Conservation (phyloP, 2,113 vertebrate species). For the Chamaetylas fuelleborni region DNA sequence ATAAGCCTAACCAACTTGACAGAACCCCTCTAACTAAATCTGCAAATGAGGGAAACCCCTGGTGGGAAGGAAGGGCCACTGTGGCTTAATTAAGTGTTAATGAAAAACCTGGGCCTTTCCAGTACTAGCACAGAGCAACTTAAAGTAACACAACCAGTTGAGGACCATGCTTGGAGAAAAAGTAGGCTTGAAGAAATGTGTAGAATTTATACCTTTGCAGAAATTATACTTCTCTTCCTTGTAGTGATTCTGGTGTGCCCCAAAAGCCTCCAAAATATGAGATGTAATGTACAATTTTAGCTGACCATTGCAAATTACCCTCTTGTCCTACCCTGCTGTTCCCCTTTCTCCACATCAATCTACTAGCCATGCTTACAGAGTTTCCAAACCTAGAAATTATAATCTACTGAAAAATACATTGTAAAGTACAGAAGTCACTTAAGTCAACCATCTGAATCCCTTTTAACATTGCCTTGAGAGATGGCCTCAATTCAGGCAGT, state of each 20-base stretch:
- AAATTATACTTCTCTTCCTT: neutral
- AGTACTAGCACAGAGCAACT: neutral
- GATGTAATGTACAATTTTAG: neutral
- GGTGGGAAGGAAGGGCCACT: conserved; percentile 59
- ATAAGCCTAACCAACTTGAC: conserved; percentile 60
- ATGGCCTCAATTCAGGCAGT: neutral
- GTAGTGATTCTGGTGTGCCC: neutral
- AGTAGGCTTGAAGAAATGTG: neutral
- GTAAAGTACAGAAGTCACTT: neutral
- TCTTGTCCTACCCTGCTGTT: neutral
- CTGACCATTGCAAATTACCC: neutral
- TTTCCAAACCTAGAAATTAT: neutral
- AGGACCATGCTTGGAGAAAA: neutral
- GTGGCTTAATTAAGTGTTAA: conserved; percentile 67
- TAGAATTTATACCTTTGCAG: neutral
- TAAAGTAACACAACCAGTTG: neutral
- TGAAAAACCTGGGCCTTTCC: conserved; percentile 54
- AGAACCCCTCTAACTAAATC: conserved; percentile 60
- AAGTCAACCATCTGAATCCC: neutral
- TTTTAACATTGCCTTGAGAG: neutral
- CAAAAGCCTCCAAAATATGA: neutral
- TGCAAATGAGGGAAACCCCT: conserved; percentile 71
- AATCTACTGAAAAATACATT: neutral
- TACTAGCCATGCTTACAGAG: neutral
- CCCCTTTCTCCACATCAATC: neutral